These are phyloP conservation scores for Mustela erminea DNA, from an alignment of 2,797 vertebrate genomes.

Conservation along the genomic window DNA sequence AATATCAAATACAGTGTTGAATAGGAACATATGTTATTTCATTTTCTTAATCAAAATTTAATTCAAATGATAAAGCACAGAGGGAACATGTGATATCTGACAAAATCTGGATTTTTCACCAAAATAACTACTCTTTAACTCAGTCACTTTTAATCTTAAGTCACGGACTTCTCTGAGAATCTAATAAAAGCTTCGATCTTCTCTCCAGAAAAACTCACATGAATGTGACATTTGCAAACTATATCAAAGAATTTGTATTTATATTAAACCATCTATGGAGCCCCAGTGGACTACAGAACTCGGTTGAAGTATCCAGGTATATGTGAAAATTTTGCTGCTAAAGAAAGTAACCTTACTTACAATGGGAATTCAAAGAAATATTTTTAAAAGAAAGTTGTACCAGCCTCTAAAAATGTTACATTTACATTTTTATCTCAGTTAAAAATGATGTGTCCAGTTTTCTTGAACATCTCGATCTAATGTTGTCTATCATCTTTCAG, in stretches of 20 bases:
- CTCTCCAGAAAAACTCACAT: not conserved
- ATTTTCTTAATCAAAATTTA: slow-evolving; percentile 60
- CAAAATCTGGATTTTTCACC: slow-evolving; percentile 56
- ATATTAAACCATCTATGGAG: slow-evolving; percentile 22
- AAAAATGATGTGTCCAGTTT: not conserved
- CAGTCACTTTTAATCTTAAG: slow-evolving; percentile 53
- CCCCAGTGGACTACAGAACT: not conserved
- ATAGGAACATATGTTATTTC: slow-evolving; percentile 19
- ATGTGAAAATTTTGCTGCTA: not conserved
- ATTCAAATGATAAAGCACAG: slow-evolving; percentile 59
- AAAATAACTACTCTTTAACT: not conserved
- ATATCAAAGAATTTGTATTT: slow-evolving; percentile 51
- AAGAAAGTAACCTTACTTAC: not conserved
- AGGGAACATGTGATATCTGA: slow-evolving; percentile 36
- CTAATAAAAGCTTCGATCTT: slow-evolving; percentile 48
- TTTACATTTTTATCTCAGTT: slow-evolving; percentile 2
- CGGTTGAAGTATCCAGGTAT: not conserved
- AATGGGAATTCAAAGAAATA: slow-evolving; percentile 48
- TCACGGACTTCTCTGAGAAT: slow-evolving; percentile 18
- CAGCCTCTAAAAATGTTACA: slow-evolving; percentile 20
- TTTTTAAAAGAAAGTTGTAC: not conserved
- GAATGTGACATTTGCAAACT: slow-evolving; percentile 36
- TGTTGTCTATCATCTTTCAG: not conserved
- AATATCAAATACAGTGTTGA: not conserved
- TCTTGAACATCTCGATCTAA: not conserved